Evolutionary conservation across 2,113 vertebrate species (phyloP).

Genomic region (Indicator indicator): DNA sequence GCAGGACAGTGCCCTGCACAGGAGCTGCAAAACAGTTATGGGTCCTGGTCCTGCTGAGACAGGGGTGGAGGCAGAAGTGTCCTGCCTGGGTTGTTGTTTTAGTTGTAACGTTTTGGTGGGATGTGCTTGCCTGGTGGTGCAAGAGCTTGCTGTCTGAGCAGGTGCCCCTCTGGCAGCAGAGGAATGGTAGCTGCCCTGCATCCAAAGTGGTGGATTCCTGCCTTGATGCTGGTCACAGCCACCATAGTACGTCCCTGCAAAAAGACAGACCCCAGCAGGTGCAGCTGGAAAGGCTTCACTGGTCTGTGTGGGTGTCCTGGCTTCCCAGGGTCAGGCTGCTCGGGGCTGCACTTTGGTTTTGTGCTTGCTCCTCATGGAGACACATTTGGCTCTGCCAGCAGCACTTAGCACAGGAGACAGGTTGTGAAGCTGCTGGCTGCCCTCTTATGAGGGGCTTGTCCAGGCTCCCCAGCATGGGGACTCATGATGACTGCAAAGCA

Average conservation of each 20-base stretch:
- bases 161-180: background rate
- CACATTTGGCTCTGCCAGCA: fast-evolving
- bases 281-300: fast-evolving
- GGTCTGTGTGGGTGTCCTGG: background rate
- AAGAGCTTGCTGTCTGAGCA: background rate
- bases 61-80: background rate
- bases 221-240: background rate
- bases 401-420: background rate
- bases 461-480: background rate
- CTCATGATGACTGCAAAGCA: background rate
- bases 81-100: background rate
- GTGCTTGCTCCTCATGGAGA: fast-evolving
- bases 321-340: background rate
- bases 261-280: fast-evolving
- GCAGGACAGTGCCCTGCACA: background rate
- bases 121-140: background rate
- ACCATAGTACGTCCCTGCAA: fast-evolving
- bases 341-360: fast-evolving
- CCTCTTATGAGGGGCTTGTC: background rate
- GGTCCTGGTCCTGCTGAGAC: background rate
- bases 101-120: background rate
- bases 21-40: background rate
- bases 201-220: background rate
- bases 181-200: background rate
- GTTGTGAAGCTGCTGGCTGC: background rate